Evolutionary conservation across 2,113 vertebrate species (phyloP), one percentile per base, ranked within the genome.

Genomic region (Cercocebus atys): DNA sequence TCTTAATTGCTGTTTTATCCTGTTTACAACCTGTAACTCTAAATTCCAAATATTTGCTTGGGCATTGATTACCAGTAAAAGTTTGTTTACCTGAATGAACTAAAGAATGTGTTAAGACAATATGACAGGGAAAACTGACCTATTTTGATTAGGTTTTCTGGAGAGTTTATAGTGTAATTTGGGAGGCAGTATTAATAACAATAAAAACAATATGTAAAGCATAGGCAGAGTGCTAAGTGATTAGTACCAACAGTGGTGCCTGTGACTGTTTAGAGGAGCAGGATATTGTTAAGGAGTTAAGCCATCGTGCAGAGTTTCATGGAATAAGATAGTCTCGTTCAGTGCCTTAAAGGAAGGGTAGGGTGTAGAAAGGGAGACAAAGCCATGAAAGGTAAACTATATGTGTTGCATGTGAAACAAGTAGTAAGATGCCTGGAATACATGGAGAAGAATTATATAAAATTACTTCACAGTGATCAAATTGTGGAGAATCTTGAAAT

Each of bases 11-110:
- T 78, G 1, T 93, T 81, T 93, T 86, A n/a, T 61, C 73, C 64
- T 81, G 35, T 93, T 93, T 73, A 85, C 11, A 92, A n/a, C 22
- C 30, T 80, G 2, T 40, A 85, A 52, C 43, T 80, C n/a, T 52
- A 59, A 80, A 78, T 92, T 87, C 59, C 23, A 82, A 82, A 52
- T 92, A 66, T 20, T 32, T 90, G 30, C 70, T 89, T 78, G 6
- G 84, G 7, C 13, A 23, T 45, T 45, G 55, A 70, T 93, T 91
- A 22, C 66, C 18, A 68, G 10, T 66, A 96, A 61, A 35, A 64
- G 12, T 93, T 93, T 95, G 23, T 55, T 88, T 88, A 57, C 32
- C 59, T 86, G 32, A 91, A 32, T 87, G 23, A 91, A 92, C 59
- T 72, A 84, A 68, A 85, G 40, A 93, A 61, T 87, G 6, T 40